Conservation (phyloP, 2,797 vertebrate species). For the Okamejei kenojei region DNA sequence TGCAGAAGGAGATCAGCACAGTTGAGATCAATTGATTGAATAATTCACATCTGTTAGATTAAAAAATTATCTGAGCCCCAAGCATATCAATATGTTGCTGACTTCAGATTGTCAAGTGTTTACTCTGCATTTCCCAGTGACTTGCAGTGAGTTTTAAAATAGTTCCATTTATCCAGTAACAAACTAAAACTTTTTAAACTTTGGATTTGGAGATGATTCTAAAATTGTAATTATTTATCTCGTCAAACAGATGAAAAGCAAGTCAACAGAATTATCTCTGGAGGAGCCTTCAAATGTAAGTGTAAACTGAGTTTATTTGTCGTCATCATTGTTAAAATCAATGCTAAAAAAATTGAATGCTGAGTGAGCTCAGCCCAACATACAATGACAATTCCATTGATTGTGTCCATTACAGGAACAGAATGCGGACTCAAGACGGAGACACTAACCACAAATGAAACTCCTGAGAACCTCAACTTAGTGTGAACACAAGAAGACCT, state of each 20-base stretch:
- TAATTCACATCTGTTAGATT: no score
- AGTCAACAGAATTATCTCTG: neutral
- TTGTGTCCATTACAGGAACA: neutral
- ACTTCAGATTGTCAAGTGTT: no score
- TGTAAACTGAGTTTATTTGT: neutral
- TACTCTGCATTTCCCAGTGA: no score
- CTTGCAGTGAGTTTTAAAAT: neutral
- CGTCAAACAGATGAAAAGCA: neutral
- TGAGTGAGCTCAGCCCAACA: no score
- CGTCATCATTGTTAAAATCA: neutral
- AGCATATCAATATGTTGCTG: no score
- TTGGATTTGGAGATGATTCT: neutral
- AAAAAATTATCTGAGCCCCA: no score
- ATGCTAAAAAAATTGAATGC: neutral
- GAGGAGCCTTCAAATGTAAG: neutral
- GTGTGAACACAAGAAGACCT: slow-evolving; percentile 3
- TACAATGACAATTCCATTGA: neutral
- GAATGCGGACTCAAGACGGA: neutral
- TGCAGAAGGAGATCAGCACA: no score
- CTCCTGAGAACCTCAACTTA: neutral
- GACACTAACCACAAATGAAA: neutral
- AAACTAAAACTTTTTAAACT: neutral
- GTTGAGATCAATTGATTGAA: no score
- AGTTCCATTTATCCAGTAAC: neutral
- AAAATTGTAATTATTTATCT: neutral